Evolutionary conservation across 2,888 invertebrate species (phyloP).

Genomic region (Amorpha juglandis): DNA sequence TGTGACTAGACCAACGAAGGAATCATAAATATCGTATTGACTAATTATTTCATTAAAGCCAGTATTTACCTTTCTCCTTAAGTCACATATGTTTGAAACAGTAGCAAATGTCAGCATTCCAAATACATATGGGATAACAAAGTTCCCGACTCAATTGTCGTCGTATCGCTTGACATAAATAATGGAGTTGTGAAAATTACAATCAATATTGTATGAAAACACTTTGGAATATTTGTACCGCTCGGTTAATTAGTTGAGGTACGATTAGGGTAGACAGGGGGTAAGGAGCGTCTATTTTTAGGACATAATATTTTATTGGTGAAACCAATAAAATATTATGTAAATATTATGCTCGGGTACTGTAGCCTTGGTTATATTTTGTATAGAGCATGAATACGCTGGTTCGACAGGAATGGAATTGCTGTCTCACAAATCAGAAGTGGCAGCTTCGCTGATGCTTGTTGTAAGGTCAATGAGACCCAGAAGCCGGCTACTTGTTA

Average conservation of each 20-base stretch:
- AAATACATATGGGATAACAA: conserved; percentile 1
- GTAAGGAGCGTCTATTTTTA: background rate
- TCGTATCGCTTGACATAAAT: conserved; percentile 9
- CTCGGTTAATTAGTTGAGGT: background rate
- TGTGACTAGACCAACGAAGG: too few relatives aligned
- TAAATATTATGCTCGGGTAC: too few relatives aligned
- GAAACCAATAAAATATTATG: too few relatives aligned
- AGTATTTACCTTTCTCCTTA: background rate
- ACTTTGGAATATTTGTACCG: background rate
- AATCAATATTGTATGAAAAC: conserved; percentile 6
- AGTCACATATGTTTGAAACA: background rate
- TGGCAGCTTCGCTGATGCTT: too few relatives aligned
- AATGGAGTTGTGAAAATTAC: conserved; percentile 5
- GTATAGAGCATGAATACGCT: too few relatives aligned
- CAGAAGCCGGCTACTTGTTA: too few relatives aligned
- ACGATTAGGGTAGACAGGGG: background rate
- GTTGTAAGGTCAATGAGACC: too few relatives aligned
- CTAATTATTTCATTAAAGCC: background rate
- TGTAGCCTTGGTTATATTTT: too few relatives aligned
- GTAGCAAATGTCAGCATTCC: background rate
- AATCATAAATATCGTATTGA: background rate
- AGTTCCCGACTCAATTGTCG: background rate
- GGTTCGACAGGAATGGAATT: too few relatives aligned
- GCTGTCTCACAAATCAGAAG: too few relatives aligned
- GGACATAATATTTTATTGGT: background rate